Evolutionary conservation across 1,140 invertebrate genomes (phyloP).

Genomic region (Pemphigus obesinymphae): DNA sequence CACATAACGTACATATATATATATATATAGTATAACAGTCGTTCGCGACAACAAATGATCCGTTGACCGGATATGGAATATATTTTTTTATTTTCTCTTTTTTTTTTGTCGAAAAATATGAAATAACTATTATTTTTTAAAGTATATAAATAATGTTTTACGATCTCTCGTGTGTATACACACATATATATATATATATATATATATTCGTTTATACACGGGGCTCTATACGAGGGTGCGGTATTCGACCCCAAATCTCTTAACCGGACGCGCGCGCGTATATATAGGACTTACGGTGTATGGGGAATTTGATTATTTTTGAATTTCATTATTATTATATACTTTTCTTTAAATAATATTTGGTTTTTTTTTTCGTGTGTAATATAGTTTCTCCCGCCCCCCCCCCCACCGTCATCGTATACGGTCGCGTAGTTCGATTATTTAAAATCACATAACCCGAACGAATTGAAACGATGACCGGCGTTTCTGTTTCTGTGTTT

Average conservation of each 20-base stretch:
- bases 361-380: not conserved
- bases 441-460: slow-evolving; percentile 17
- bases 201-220: too few species aligned
- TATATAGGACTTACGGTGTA: not conserved
- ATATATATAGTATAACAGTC: not conserved
- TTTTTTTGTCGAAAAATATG: not conserved
- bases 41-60: slow-evolving; percentile 31
- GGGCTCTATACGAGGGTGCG: too few species aligned
- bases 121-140: slow-evolving; percentile 34
- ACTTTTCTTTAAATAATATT: not conserved
- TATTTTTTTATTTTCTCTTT: not conserved
- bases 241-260: slow-evolving; percentile 12
- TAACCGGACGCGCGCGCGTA: not conserved
- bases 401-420: too few species aligned
- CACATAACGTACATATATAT: not conserved
- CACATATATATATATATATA: not conserved
- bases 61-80: slow-evolving; percentile 5
- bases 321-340: not conserved
- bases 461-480: slow-evolving; percentile 38
- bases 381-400: not conserved
- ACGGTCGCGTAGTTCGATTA: slow-evolving; percentile 7
- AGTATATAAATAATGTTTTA: slow-evolving; percentile 39
- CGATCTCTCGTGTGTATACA: not conserved
- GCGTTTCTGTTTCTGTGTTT: not conserved
- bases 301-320: not conserved